Base-by-base conservation (phyloP, 2,113 vertebrate species). In the Sinocyclocheilus anshuiensis region DNA sequence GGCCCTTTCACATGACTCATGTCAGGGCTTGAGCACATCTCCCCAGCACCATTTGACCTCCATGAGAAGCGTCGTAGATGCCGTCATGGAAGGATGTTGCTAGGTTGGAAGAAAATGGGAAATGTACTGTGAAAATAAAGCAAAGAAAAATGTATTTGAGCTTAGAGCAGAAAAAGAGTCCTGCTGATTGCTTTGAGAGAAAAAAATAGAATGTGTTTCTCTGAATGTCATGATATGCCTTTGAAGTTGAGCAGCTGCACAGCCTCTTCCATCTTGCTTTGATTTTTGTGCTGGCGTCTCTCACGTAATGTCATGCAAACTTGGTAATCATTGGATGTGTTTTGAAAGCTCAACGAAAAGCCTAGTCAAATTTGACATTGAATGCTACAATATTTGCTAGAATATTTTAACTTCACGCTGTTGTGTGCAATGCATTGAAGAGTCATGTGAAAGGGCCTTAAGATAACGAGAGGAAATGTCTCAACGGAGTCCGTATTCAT, bases 401-500 rank as follows among this genome's bases (percentile, higher is more conserved):
- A 74, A n/a, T 6, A 75, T 48, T 48, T 48, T 0, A 48, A 42
- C 12, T 8, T 65, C 42, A 48, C 12, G 9, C 20, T 22, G 36
- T 72, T 39, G 67, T 16, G 2, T 71, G 36, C 33, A 22, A 6
- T 42, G 36, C 36, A 74, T 12, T 9, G 42, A 42, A 12, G 57
- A 81, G 39, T 81, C 59, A 48, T 18, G n/a, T 81, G 39, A 81
- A 45, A 81, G 59, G 24, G 39, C 11, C 36, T 67, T 36, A 36
- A 36, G 18, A 29, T 76, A 76, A 26, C 0, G 6, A 15, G 12
- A 53, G 24, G 26, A 18, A 36, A 36, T 57, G 10, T 24, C 24
- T 61, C 77, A 5, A 53, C 3, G 1, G 75, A 39, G 36, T 63
- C 13, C 45, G 39, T 65, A 48, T 81, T 81, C 13, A 26, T n/a